Base-by-base conservation (phyloP, 53 echinoderm and acorn worm genomes). In the Paelopatides confundens region DNA sequence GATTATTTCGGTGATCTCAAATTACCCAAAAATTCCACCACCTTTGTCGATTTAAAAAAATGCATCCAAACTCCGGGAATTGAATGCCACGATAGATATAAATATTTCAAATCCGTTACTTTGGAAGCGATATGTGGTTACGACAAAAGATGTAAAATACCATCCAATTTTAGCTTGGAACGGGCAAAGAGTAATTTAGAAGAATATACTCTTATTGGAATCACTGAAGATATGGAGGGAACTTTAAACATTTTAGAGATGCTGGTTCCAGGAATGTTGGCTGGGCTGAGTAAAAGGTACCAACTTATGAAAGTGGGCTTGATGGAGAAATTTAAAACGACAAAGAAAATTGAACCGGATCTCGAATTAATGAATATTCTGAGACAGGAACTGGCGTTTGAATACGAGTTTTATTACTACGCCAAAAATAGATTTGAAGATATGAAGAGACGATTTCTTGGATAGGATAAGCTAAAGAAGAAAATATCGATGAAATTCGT, bases 111-210 rank as follows among this genome's bases (percentile, higher is more conserved):
- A 30, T 68, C 69, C 17, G 69, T 68, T 3, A 68, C 69, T 5
- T 26, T 68, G 32, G 32, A 11, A 33, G 33, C 69, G 30, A 35
- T 68, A 14, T 68, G 69, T 18, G 69, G 69, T 17, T 68, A 68
- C 36, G 36, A 68, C 6, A 33, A 18, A 27, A 30, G 36, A 27
- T 68, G 69, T 68, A 18, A 12, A 5, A 68, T 31, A 30, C 69
- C 69, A 6, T 35, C 69, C 3, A 68, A 68, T 17, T 68, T 68
- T 30, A 68, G 58, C 24, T 23, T 58, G 58, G 79, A 79, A 31
- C 30, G 51, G 32, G 79, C 79, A 11, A 79, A 79, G 48, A 52
- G 30, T 14, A 79, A 79, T 53, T 27, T 53, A 12, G 51, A 79
- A 32, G 33, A 46, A 2, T 79, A 79, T 31, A 14, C 51, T 24